Evolutionary conservation across 2,113 vertebrate species (phyloP), one percentile per base, ranked within the genome.

Genomic region (Poeciliopsis occidentalis): DNA sequence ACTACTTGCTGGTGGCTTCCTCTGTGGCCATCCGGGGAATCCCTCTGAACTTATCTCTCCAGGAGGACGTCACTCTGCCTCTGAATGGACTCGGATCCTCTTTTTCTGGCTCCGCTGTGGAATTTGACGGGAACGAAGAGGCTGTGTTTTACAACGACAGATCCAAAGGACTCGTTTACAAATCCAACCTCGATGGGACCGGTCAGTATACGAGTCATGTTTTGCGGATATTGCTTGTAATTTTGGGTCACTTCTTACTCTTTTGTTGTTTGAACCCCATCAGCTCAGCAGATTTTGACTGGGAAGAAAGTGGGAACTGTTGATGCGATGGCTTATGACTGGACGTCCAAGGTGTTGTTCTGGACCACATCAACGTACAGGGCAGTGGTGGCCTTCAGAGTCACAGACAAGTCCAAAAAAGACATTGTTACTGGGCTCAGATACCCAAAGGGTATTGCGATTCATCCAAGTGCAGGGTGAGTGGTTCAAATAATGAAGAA

Each of bases 321-420:
- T 17, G 91, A 94, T 22, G 76, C 89, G 62, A 92, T 94, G 93
- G 91, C 93, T 62, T 94, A 93, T 0, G 93, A 94, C 83, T 94
- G 93, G 93, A 93, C 93, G 32, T 90, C 93, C 64, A 93, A 92
- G 37, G 91, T 93, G 62, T 87, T 94, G 74, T 94, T 93, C 79
- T 94, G 93, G 93, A 94, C 86, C 24, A 79, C 91, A 54, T 85
- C 64, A 71, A 76, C 73, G 26, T 92, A 91, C 79, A 87, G 15
- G 60, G 1, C 71, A 0, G 83, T 94, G 37, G 82, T 83, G n/a
- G 93, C 91, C 31, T 89, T 92, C 67, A 90, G 29, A 83, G 78
- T 93, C 60, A 70, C 71, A 27, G 92, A 94, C 84, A 90, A 89
- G 66, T 94, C 93, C 27, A 90, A 85, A 29, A 80, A 87, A 64